A percentile compares a stretch with the other conserved stretches of the same genome.
Evolutionary conservation across 2,797 vertebrate genomes (phyloP).

Genomic region (Gila robusta): DNA sequence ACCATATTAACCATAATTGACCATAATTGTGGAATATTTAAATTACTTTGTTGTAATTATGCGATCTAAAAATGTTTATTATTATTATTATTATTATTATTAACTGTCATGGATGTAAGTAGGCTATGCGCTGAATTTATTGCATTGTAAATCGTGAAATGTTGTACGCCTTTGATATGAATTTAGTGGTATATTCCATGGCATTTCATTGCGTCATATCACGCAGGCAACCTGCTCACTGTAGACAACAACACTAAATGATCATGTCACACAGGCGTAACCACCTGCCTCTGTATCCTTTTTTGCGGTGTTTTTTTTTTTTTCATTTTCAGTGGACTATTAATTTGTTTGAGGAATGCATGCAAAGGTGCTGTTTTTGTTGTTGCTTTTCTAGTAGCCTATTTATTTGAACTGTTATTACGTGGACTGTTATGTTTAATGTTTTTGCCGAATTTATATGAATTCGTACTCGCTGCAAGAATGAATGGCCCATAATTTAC

Average conservation of each 20-base stretch:
- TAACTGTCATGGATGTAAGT: background rate
- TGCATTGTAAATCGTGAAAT: background rate
- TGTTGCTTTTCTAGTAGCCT: background rate
- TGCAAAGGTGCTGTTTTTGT: background rate
- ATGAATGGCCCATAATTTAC: background rate
- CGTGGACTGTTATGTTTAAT: background rate
- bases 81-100: background rate
- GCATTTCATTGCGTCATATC: conserved; percentile 42
- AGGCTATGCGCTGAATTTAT: too few relatives aligned
- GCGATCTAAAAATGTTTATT: background rate
- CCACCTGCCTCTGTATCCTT: conserved; percentile 19
- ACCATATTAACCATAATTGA: background rate
- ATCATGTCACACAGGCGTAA: conserved; percentile 36
- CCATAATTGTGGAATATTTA: background rate
- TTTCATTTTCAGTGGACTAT: background rate
- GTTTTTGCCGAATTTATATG: background rate
- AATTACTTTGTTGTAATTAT: background rate
- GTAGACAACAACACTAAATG: conserved; percentile 17
- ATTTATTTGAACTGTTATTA: background rate
- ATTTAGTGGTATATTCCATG: conserved; percentile 40
- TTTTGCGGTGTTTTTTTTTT: background rate
- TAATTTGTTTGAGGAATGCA: background rate
- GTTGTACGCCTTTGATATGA: background rate
- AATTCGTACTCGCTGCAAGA: background rate
- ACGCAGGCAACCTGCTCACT: conserved; percentile 33